These are phyloP conservation scores for Drosophila cognata DNA, from an alignment of 2,888 invertebrate genomes.

Conservation along the genomic window DNA sequence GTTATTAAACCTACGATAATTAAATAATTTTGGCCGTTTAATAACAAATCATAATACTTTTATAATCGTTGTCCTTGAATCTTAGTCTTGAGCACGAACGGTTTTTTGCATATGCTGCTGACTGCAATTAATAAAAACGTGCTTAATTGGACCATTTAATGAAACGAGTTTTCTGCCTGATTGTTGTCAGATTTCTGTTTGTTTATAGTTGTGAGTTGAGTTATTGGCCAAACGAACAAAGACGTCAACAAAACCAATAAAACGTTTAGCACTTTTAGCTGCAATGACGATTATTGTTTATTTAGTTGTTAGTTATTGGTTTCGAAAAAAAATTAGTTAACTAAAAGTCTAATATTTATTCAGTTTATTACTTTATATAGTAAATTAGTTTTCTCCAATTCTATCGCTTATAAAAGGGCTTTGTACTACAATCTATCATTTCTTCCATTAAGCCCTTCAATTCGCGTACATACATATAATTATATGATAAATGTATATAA, in stretches of 20 bases:
- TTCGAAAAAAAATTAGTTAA: background rate
- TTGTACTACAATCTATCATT: background rate
- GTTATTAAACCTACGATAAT: slow-evolving; percentile 19
- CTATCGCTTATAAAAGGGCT: background rate
- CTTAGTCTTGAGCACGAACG: slow-evolving; percentile 31
- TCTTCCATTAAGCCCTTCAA: background rate
- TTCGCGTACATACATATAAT: background rate
- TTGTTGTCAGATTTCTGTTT: slow-evolving; percentile 28
- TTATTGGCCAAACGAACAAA: slow-evolving; percentile 26
- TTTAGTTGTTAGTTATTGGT: background rate
- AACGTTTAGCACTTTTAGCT: background rate
- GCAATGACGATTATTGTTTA: background rate
- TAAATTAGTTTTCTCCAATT: background rate
- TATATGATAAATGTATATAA: background rate
- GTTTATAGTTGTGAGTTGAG: slow-evolving; percentile 9
- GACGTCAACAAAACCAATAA: slow-evolving; percentile 19
- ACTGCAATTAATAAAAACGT: slow-evolving; percentile 40
- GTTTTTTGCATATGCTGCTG: slow-evolving; percentile 35
- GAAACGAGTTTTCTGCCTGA: slow-evolving; percentile 38
- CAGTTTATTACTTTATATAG: background rate
- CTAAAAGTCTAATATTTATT: background rate
- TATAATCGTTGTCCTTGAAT: slow-evolving; percentile 50
- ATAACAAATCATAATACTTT: slow-evolving; percentile 25
- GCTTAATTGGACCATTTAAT: slow-evolving; percentile 44
- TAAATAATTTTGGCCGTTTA: slow-evolving; percentile 30